Evolutionary conservation across 2,113 vertebrate genomes (phyloP), one percentile per base, ranked within the genome.

Genomic region (Parus major): DNA sequence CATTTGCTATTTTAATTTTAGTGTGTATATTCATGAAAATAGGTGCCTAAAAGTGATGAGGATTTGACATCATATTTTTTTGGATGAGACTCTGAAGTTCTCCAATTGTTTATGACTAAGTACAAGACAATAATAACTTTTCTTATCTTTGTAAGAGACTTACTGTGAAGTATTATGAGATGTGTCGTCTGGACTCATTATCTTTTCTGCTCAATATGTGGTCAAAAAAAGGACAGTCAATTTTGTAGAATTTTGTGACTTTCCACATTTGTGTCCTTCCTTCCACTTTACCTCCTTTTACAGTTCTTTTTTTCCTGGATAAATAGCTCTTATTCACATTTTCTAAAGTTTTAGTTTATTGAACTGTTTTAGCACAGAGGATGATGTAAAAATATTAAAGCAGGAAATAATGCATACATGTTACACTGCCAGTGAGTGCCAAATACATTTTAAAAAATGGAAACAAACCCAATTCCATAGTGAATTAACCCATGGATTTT

Each of bases 261-360:
- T 87, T 49, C 14, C 3, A 6, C 7, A 3, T 52, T 1, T 9
- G 1, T 59, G 3, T 64, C 6, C 11, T n/a, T 75, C 10, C 36
- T 66, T 87, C 57, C 3, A 15, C 27, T 76, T 82, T 41, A 11
- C 10, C 6, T 70, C 14, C 3, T 14, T 57, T 56, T n/a, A 16
- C 39, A 39, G 39, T 11, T 12, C 57, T 9, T 21, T 57, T 70
- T 53, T 84, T 63, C 2, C 10, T 75, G 17, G 6, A 49, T 55
- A 3, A 2, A 31, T 55, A 19, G 2, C 12, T 78, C 57, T 65
- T 73, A 12, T 28, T 75, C 10, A 17, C 24, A 7, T 84, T 68
- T 92, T 70, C 18, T 71, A 3, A 82, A 59, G 16, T 31, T 66
- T 55, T 35, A 19, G 2, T 27, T 82, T 55, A 9, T 41, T 71